Conservation (phyloP, 2,113 vertebrate genomes). For the Oxyruncus cristatus region DNA sequence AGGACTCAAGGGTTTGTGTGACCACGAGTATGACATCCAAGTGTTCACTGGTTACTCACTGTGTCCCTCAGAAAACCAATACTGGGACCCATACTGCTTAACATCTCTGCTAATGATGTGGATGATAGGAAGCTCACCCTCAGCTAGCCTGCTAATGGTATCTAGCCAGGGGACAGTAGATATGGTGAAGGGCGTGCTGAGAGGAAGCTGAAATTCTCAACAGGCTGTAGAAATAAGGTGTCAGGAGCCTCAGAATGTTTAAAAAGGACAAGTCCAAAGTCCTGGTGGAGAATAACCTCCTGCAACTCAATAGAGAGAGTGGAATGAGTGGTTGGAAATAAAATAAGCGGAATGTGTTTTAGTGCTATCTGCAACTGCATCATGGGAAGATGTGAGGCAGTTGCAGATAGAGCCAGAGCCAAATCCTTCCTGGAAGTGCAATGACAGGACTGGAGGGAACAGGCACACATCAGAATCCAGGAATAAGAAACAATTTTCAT, state of each 20-base stretch:
- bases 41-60: background rate
- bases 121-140: background rate
- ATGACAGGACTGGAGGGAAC: background rate
- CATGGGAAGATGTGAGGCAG: background rate
- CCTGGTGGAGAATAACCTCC: background rate
- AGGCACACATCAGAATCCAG: background rate
- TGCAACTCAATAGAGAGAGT: background rate
- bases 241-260: background rate
- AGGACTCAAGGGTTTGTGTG: background rate
- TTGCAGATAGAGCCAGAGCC: background rate
- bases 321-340: background rate
- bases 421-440: background rate
- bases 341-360: background rate
- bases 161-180: background rate
- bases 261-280: background rate
- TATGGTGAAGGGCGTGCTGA: background rate
- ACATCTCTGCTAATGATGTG: background rate
- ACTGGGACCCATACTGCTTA: background rate
- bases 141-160: background rate
- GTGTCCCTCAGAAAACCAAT: background rate
- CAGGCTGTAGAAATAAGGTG: background rate
- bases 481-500: background rate
- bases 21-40: fast-evolving
- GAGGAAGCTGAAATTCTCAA: background rate
- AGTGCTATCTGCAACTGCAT: background rate